Evolutionary conservation across 1,140 invertebrate genomes (phyloP).

Genomic region (Plectus sambesii): DNA sequence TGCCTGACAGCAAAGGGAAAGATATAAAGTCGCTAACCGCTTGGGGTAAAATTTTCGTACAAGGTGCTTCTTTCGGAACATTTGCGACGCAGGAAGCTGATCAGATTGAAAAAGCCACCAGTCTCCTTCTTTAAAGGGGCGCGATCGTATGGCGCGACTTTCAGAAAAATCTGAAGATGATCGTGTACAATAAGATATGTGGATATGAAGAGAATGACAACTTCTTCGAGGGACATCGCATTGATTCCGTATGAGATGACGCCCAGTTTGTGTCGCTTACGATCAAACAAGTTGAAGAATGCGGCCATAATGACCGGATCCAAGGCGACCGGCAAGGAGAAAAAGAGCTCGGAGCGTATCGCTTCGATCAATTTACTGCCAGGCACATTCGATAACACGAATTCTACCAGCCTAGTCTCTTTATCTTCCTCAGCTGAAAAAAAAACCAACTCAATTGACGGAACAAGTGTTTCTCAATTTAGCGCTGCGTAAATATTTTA

Average conservation of each 20-base stretch:
- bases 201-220: constrained; percentile 20
- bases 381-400: constrained; percentile 27
- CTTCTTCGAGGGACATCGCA: constrained; percentile 56
- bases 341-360: constrained; percentile 48
- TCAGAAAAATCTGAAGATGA: constrained; percentile 51
- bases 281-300: constrained; percentile 52
- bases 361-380: constrained; percentile 27
- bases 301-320: constrained; percentile 35
- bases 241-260: constrained; percentile 55
- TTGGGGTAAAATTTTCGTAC: too few species aligned
- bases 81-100: too few species aligned
- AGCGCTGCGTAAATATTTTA: too few species aligned
- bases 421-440: neutral
- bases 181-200: neutral
- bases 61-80: too few species aligned
- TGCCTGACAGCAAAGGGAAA: too few species aligned
- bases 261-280: constrained; percentile 46
- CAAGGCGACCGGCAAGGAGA: constrained; percentile 48
- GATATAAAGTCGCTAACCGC: too few species aligned
- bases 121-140: constrained; percentile 25
- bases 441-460: neutral
- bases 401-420: too few species aligned
- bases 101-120: constrained; percentile 5
- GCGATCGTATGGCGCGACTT: constrained; percentile 45
- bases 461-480: neutral